These are phyloP conservation scores for Acrobasis consociella DNA, from an alignment of 2,888 invertebrate species.

Conservation along the genomic window DNA sequence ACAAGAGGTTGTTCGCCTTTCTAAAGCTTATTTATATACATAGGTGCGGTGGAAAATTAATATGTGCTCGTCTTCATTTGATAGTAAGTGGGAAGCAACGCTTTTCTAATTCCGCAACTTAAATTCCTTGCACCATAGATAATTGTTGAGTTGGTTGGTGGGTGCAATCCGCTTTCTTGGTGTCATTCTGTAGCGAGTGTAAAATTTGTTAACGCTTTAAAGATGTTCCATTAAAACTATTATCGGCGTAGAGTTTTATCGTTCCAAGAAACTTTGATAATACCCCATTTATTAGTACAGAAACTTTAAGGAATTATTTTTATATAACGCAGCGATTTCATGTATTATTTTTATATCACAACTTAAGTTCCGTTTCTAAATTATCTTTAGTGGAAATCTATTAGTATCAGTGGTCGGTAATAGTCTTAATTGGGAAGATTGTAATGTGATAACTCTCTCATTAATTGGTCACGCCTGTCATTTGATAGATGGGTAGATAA, in stretches of 20 bases:
- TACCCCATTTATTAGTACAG: too few species aligned
- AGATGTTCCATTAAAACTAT: background rate
- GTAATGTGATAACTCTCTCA: conserved; percentile 2
- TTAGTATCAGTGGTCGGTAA: background rate
- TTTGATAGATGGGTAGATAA: background rate
- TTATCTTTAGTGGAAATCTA: conserved; percentile 1
- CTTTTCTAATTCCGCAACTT: conserved; percentile 44
- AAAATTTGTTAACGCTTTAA: background rate
- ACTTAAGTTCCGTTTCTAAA: background rate
- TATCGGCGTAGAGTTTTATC: background rate
- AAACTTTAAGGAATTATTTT: background rate
- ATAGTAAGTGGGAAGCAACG: conserved; percentile 44
- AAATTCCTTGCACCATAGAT: conserved; percentile 35
- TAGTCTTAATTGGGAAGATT: conserved; percentile 10
- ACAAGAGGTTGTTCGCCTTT: conserved; percentile 53
- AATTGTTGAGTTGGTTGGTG: conserved; percentile 30
- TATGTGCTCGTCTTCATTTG: conserved; percentile 46
- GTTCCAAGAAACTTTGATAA: too few species aligned
- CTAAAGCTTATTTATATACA: conserved; percentile 56
- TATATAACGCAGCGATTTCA: background rate
- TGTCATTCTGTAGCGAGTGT: background rate
- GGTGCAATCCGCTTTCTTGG: conserved; percentile 22
- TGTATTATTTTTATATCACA: background rate
- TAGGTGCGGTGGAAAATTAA: conserved; percentile 37
- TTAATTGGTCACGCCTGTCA: conserved; percentile 13